These are phyloP conservation scores for Micronisus gabar DNA, from an alignment of 2,113 vertebrate genomes.

Conservation along the genomic window DNA sequence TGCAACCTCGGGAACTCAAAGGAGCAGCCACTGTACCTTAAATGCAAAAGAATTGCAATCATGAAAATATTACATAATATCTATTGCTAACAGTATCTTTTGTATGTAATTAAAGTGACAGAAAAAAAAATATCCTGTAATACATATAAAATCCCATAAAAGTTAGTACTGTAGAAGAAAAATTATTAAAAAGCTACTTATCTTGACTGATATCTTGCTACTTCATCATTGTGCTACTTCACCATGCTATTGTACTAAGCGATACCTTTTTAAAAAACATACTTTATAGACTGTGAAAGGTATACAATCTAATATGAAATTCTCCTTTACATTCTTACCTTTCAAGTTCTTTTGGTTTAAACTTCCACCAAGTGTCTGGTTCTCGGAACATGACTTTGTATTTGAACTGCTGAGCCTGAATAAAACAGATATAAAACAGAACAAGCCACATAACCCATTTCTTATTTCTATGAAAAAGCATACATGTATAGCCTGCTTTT, in stretches of 20 bases:
- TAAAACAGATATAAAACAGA: background rate
- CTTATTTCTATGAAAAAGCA: background rate
- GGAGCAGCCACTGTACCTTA: background rate
- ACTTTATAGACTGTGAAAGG: background rate
- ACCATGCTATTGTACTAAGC: background rate
- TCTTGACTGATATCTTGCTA: background rate
- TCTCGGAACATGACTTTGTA: constrained; percentile 93
- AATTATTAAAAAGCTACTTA: background rate
- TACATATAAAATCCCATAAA: background rate
- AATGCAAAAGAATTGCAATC: background rate
- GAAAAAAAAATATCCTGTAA: background rate
- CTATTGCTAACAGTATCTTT: background rate
- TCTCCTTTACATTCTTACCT: constrained; percentile 76
- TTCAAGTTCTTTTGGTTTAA: constrained; percentile 91
- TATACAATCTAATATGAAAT: background rate
- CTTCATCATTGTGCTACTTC: background rate
- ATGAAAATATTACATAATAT: background rate
- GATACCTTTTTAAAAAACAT: background rate
- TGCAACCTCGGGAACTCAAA: background rate
- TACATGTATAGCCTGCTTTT: background rate
- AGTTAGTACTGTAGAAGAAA: background rate
- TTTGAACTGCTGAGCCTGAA: constrained; percentile 86
- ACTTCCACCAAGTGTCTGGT: constrained; percentile 96
- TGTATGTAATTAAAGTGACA: background rate
- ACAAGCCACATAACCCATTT: constrained; percentile 10